Conservation (phyloP, 2,113 vertebrate genomes). For the Camelus dromedarius region DNA sequence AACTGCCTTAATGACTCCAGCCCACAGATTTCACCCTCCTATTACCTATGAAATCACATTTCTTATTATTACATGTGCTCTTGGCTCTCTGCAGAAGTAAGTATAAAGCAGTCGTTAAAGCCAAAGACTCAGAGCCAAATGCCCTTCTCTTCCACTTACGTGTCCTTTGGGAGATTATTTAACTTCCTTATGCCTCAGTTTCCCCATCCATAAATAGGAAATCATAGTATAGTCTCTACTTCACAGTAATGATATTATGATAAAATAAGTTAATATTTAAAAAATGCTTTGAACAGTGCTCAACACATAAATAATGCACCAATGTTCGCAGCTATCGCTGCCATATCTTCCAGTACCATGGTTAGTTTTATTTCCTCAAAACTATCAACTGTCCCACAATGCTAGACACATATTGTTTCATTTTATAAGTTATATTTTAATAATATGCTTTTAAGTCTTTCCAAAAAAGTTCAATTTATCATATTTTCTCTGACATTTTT, state of each 20-base stretch:
- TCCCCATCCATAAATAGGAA: not conserved
- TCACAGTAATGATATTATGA: not conserved
- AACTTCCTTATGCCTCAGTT: not conserved
- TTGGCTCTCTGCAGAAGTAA: not conserved
- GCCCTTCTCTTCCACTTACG: not conserved
- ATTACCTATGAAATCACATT: not conserved
- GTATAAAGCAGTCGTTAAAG: not conserved
- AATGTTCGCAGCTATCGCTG: not conserved
- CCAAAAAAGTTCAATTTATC: not conserved
- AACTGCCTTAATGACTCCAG: not conserved
- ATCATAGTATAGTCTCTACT: not conserved
- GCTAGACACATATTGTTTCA: not conserved
- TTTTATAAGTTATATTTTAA: conserved; percentile 35
- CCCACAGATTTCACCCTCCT: not conserved
- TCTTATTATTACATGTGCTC: not conserved
- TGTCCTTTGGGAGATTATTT: not conserved
- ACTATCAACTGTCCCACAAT: conserved; percentile 18
- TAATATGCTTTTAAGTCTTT: conserved; percentile 42
- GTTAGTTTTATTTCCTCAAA: conserved; percentile 31
- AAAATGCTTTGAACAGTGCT: not conserved
- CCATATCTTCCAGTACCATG: not conserved
- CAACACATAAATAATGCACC: not conserved
- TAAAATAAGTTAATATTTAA: not conserved
- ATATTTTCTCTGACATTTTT: conserved; percentile 24
- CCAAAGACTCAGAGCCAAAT: not conserved